These are phyloP conservation scores for Eupelmus urozonus DNA, from an alignment of 2,888 invertebrate species.

Conservation along the genomic window DNA sequence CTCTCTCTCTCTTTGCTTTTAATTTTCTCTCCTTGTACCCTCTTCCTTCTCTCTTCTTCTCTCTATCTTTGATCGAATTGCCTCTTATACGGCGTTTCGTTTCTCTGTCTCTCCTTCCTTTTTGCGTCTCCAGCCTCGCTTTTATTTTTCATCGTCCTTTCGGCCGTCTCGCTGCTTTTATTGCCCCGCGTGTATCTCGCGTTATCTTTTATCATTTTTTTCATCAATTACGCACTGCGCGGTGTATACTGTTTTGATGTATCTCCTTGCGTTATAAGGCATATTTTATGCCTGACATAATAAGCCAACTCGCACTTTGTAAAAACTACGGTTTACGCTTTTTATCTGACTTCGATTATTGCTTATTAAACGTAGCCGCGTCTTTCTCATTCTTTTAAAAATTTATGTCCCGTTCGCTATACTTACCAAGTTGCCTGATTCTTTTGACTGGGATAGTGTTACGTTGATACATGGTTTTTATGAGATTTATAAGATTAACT, in stretches of 20 bases:
- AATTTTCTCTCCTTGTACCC: neutral
- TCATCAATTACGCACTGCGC: neutral
- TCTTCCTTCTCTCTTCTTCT: neutral
- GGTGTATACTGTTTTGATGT: constrained; percentile 1
- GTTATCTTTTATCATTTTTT: neutral
- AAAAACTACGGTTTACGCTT: neutral
- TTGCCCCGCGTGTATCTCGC: neutral
- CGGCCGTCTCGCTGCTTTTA: neutral
- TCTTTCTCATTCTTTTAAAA: neutral
- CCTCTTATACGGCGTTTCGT: neutral
- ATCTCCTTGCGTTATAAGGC: neutral
- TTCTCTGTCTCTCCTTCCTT: neutral
- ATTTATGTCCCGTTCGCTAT: too few species aligned
- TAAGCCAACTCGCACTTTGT: neutral
- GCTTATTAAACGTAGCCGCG: neutral
- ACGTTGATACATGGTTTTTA: too few species aligned
- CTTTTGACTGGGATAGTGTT: too few species aligned
- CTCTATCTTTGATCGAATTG: neutral
- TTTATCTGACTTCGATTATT: neutral
- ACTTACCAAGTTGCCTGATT: too few species aligned
- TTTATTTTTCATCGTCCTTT: neutral
- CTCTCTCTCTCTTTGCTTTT: neutral
- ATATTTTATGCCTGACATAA: constrained; percentile 7
- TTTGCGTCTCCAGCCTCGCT: neutral
- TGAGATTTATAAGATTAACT: too few species aligned